Evolutionary conservation across 2,888 invertebrate genomes (phyloP), one percentile per base, ranked within the genome.

Genomic region (Cremastinae sp.): DNA sequence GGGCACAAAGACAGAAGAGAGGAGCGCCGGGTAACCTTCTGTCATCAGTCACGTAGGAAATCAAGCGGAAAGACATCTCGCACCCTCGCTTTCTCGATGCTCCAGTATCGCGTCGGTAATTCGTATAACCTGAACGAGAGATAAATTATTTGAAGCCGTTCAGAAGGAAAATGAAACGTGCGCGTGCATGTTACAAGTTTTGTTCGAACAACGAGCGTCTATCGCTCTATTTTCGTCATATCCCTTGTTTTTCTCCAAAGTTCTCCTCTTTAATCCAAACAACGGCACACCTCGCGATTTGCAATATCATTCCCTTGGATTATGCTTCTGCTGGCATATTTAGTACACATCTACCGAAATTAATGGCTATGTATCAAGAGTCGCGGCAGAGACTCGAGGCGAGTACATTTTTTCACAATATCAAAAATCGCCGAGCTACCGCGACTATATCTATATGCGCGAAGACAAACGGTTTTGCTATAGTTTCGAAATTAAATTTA

Each of bases 211-310:
- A 28, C 28, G 28, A 28, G 28, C 28, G 28, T 37, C 37, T 37
- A 62, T 35, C 37, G 9, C 9, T 39, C 16, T 39, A 39, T 28
- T 53, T 10, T 8, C 14, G 22, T 22, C 45, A 35, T 22, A 10
- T 5, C 12, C 12, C 12, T 18, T 58, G 58, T 51, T 37, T 28
- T 14, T 39, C 49, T 41, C 10, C 22, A 41, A 16, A 14, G 56
- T 12, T 45, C n/a, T n/a, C 47, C 47, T 28, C 51, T 68, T 45
- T 55, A 56, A 62, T 68, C 16, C 49, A 62, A 68, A 74, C 72
- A 37, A 58, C 39, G 41, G 35, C 37, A 28, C 18, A 14, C 12
- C 55, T 71, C 14, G 47, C 47, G 61, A 68, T 55, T 61, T 74
- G 68, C 41, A 68, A 62, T 59, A 56, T 68, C 49, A 58, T 68